phyloP scores from a whole-genome alignment of 2,113 vertebrate genomes.

The Merops nubicus region DNA sequence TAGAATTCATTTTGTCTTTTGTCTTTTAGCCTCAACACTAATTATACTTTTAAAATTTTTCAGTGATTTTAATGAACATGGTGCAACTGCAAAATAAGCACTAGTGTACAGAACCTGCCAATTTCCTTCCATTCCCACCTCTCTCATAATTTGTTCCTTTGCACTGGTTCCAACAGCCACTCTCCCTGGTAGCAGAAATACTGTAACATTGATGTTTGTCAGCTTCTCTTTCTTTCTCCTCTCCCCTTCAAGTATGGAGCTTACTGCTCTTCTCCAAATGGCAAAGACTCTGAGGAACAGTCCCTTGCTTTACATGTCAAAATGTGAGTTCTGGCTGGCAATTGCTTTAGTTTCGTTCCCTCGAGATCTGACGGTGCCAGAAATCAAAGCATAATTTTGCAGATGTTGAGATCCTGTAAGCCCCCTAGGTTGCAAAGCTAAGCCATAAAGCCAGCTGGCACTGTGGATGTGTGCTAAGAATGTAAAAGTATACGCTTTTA shows the following conservation, averaged over 20 bases:
- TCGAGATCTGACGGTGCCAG: slow-evolving; percentile 52
- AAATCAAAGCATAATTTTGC: slow-evolving; percentile 74
- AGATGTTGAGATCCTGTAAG: slow-evolving; percentile 68
- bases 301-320: slow-evolving; percentile 69
- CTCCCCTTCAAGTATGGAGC: background rate
- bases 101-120: background rate
- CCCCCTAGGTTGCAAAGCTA: slow-evolving; percentile 65
- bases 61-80: background rate
- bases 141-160: slow-evolving; percentile 63
- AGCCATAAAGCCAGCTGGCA: slow-evolving; percentile 68
- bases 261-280: slow-evolving; percentile 55
- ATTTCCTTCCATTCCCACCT: slow-evolving; percentile 18
- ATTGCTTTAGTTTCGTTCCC: slow-evolving; percentile 65
- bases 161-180: slow-evolving; percentile 10
- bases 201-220: slow-evolving; percentile 45
- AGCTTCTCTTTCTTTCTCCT: slow-evolving; percentile 13
- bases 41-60: background rate
- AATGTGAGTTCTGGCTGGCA: slow-evolving; percentile 73
- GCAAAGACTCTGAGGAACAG: slow-evolving; percentile 63
- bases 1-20: background rate
- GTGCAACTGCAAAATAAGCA: slow-evolving; percentile 3
- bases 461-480: slow-evolving; percentile 37
- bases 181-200: slow-evolving; percentile 69
- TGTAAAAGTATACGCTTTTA: slow-evolving; percentile 72
- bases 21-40: background rate